A percentile compares a stretch with the other conserved stretches of the same genome.
These are phyloP conservation scores for Hippopotamus amphibius DNA, from an alignment of 2,113 vertebrate genomes.

Conservation along the genomic window DNA sequence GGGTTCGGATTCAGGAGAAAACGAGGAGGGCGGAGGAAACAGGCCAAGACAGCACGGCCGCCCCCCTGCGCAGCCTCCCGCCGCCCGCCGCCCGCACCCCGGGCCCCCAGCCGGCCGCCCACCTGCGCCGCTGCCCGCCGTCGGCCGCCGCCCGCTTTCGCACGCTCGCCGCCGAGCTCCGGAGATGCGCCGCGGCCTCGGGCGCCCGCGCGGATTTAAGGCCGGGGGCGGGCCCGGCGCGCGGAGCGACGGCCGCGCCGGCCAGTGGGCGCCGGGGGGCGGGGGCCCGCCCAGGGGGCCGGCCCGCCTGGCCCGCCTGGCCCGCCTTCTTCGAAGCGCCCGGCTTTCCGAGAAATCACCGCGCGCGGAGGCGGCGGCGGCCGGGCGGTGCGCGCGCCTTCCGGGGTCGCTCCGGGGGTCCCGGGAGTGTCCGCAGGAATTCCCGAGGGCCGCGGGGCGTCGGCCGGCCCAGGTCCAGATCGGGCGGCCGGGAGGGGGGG, in stretches of 20 bases:
- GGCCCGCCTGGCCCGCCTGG: not conserved
- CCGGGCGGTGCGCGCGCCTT: not conserved
- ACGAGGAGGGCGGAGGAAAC: not conserved
- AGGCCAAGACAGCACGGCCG: not conserved
- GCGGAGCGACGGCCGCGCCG: not conserved
- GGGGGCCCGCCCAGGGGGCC: conserved; percentile 25
- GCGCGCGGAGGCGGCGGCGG: not conserved
- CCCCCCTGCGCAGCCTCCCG: not conserved
- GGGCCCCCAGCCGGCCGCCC: not conserved
- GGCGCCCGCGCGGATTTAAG: not conserved
- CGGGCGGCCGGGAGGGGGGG: not conserved
- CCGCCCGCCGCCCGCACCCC: not conserved
- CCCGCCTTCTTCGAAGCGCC: conserved; percentile 87
- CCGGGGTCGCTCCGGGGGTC: not conserved
- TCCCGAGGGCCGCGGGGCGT: not conserved
- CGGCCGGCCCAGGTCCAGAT: not conserved
- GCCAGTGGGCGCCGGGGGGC: conserved; percentile 61
- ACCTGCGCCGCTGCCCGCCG: conserved; percentile 24
- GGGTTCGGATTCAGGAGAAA: not conserved
- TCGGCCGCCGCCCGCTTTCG: not conserved
- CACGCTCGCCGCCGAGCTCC: not conserved
- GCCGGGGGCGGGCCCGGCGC: not conserved
- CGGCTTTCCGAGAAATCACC: conserved; percentile 93
- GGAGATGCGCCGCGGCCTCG: not conserved
- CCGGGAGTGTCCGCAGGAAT: conserved; percentile 33